These are phyloP conservation scores for Falco peregrinus DNA, from an alignment of 2,797 vertebrate species.

Conservation along the genomic window DNA sequence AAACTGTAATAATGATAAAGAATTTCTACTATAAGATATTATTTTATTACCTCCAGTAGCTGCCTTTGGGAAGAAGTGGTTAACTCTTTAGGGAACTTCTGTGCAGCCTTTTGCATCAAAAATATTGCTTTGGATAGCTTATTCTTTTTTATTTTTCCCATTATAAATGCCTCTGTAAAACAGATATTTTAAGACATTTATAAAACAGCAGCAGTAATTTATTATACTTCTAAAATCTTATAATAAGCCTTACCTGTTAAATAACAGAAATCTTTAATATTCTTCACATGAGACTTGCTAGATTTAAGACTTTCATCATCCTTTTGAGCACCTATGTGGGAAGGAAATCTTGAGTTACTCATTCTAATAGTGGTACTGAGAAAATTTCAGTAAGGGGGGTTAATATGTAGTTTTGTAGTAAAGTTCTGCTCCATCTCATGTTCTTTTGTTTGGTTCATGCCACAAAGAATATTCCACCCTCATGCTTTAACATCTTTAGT, in stretches of 20 bases:
- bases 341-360: neutral
- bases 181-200: constrained; percentile 18
- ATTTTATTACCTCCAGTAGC: constrained; percentile 83
- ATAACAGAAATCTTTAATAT: neutral
- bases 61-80: constrained; percentile 64
- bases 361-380: neutral
- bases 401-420: neutral
- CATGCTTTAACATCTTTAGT: neutral
- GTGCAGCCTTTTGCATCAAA: constrained; percentile 86
- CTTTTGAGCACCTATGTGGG: constrained; percentile 44
- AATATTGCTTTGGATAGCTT: constrained; percentile 88
- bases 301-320: neutral
- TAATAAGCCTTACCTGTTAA: constrained; percentile 71
- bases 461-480: neutral
- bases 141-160: constrained; percentile 87
- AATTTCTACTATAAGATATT: neutral
- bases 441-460: neutral
- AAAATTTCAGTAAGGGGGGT: neutral
- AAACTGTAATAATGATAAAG: neutral
- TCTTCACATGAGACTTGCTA: constrained; percentile 32
- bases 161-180: constrained; percentile 79
- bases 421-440: neutral
- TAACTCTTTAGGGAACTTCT: constrained; percentile 72
- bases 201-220: neutral
- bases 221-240: neutral